Percentiles rank a stretch among this genome's conserved stretches.
These are phyloP conservation scores for Pristionchus mayeri DNA, from an alignment of 2,888 invertebrate genomes.

Conservation along the genomic window DNA sequence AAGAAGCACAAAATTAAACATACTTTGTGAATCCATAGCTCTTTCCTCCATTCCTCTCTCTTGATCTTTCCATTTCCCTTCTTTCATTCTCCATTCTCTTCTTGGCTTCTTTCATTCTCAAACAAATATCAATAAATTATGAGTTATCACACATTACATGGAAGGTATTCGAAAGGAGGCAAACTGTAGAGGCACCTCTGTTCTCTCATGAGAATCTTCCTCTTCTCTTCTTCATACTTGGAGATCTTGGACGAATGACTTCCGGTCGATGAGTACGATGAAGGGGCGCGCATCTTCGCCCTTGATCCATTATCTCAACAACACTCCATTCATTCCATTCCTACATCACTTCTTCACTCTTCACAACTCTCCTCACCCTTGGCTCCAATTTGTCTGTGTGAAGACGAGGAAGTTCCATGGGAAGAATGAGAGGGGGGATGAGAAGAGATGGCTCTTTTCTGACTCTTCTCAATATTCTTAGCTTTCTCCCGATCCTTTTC, in stretches of 20 bases:
- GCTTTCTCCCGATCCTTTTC: constrained; percentile 23
- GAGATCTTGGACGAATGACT: not conserved
- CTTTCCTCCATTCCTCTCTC: not conserved
- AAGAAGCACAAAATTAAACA: no score
- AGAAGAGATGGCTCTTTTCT: not conserved
- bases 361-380: not conserved
- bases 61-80: constrained; percentile 40
- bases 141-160: no score
- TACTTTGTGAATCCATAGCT: constrained; percentile 7
- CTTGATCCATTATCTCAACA: no score
- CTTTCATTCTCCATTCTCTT: constrained; percentile 29
- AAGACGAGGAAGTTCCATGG: constrained; percentile 4
- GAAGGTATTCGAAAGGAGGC: no score
- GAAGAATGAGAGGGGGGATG: no score
- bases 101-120: not conserved
- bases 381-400: constrained; percentile 3
- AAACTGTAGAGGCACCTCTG: no score
- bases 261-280: no score
- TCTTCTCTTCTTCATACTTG: constrained; percentile 26
- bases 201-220: constrained; percentile 38
- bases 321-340: not conserved
- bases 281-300: no score
- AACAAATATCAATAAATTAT: not conserved
- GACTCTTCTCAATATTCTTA: not conserved
- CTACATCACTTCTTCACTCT: not conserved